These are phyloP conservation scores for Odocoileus hemionus DNA, from an alignment of 2,113 vertebrate genomes.

Conservation along the genomic window DNA sequence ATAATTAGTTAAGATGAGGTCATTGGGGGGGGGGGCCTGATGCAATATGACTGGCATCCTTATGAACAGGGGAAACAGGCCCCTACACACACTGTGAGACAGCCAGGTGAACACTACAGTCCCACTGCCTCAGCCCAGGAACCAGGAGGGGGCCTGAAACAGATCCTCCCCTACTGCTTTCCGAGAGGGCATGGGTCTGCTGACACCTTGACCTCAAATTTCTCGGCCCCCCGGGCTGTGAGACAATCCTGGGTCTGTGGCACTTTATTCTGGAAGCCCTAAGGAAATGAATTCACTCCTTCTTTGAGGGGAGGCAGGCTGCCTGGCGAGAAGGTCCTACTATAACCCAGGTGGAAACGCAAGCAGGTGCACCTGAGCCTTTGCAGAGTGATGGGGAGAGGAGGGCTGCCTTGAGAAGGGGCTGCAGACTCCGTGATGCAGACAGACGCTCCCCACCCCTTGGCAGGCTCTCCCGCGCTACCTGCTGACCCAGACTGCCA, in stretches of 20 bases:
- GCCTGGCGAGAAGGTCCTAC: neutral
- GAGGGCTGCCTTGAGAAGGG: rapidly evolving
- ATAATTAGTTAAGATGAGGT: neutral
- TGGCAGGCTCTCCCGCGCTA: neutral
- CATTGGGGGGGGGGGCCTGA: neutral
- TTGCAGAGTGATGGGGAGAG: neutral
- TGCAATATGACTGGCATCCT: neutral
- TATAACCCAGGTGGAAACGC: rapidly evolving
- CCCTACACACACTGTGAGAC: neutral
- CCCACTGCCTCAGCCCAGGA: neutral
- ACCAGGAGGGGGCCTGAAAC: neutral
- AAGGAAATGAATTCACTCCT: rapidly evolving
- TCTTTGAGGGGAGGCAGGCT: neutral
- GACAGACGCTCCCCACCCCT: neutral
- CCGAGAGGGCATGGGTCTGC: rapidly evolving
- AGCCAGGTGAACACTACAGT: rapidly evolving
- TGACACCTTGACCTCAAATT: neutral
- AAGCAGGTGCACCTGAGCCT: neutral
- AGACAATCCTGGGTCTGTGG: neutral
- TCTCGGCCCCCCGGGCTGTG: neutral
- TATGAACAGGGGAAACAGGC: too few relatives aligned
- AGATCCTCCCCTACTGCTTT: neutral
- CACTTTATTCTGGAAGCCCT: neutral
- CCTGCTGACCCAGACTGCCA: rapidly evolving
- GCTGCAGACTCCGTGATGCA: neutral